Evolutionary conservation across 1,140 invertebrate genomes (phyloP).

Genomic region (Chelonus insularis): DNA sequence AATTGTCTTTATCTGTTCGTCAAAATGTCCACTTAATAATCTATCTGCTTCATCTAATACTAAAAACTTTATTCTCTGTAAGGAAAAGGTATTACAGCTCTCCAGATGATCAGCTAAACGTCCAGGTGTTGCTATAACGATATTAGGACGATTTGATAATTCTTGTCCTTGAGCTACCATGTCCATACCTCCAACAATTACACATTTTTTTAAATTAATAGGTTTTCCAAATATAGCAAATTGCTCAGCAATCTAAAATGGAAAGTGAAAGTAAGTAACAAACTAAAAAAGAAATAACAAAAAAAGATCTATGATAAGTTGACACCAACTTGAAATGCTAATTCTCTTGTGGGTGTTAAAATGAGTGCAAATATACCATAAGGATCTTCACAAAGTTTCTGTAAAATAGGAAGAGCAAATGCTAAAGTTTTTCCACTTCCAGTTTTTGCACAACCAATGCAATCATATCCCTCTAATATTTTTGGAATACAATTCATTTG

Average conservation of each 20-base stretch:
- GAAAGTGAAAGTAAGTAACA: no score
- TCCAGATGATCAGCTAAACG: conserved; percentile 85
- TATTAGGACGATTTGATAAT: conserved; percentile 84
- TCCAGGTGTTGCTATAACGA: conserved; percentile 93
- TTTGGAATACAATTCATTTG: conserved; percentile 80
- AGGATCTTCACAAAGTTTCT: conserved; percentile 88
- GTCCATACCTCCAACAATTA: conserved; percentile 92
- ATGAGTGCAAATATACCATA: conserved; percentile 95
- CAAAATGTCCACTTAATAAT: conserved; percentile 79
- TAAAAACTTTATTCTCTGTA: conserved; percentile 81
- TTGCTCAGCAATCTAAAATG: conserved; percentile 88
- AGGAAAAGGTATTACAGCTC: conserved; percentile 80
- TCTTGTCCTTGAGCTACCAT: conserved; percentile 88
- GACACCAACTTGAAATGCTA: conserved; percentile 75
- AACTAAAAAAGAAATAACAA: no score
- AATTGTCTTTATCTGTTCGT: conserved; percentile 81
- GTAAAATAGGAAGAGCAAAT: conserved; percentile 94
- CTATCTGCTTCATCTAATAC: conserved; percentile 93
- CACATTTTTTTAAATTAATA: conserved; percentile 78
- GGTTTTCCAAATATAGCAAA: conserved; percentile 86
- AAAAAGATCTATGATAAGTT: no score
- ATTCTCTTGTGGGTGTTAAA: conserved; percentile 93
- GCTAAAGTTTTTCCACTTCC: conserved; percentile 98
- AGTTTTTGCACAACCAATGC: conserved; percentile 95
- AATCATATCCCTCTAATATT: conserved; percentile 82